Conservation (phyloP, 2,888 invertebrate species). For the Lathronympha strigana region DNA sequence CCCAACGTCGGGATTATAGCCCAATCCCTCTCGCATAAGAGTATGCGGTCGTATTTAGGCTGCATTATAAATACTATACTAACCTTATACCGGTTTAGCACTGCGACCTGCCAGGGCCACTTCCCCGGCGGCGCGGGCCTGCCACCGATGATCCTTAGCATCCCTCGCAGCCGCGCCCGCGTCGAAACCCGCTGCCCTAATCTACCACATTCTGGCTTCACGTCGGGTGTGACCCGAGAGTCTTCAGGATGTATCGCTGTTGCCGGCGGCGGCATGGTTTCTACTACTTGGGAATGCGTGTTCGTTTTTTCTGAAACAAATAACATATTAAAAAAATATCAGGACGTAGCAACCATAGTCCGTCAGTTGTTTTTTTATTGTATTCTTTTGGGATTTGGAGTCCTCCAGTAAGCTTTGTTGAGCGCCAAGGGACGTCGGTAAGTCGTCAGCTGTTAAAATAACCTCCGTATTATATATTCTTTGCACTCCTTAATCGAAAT, state of each 20-base stretch:
- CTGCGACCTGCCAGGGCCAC: conserved; percentile 98
- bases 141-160: conserved; percentile 95
- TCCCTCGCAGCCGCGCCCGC: conserved; percentile 76
- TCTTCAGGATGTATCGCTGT: conserved; percentile 68
- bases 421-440: too few relatives aligned
- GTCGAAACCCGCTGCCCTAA: conserved; percentile 62
- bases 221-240: conserved; percentile 50
- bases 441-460: too few relatives aligned
- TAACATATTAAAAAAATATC: background rate
- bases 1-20: too few relatives aligned
- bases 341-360: too few relatives aligned
- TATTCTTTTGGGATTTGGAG: too few relatives aligned
- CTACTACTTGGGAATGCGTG: conserved; percentile 52
- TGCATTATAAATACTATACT: conserved; percentile 36
- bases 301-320: conserved; percentile 45
- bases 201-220: conserved; percentile 61
- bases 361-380: too few relatives aligned
- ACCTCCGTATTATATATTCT: too few relatives aligned
- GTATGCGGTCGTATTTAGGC: too few relatives aligned
- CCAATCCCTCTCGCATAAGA: too few relatives aligned
- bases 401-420: too few relatives aligned
- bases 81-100: conserved; percentile 93
- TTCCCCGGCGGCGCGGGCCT: conserved; percentile 90
- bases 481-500: too few relatives aligned
- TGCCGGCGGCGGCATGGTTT: conserved; percentile 66